These are phyloP conservation scores for Polia nebulosa DNA, from an alignment of 2,888 invertebrate genomes.

Conservation along the genomic window DNA sequence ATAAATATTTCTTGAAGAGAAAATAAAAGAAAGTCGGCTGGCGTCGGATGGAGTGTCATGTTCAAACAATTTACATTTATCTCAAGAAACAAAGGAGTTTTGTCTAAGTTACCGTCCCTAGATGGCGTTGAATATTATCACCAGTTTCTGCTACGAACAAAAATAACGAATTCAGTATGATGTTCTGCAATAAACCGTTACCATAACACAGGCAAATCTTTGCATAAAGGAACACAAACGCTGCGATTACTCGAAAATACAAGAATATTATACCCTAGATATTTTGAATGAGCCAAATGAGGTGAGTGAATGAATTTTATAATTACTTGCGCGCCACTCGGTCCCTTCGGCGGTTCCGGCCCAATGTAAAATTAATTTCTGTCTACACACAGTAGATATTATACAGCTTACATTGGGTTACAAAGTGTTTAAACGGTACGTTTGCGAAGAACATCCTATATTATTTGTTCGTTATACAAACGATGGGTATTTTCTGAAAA, in stretches of 20 bases:
- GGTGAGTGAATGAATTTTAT: constrained; percentile 75
- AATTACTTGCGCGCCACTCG: constrained; percentile 73
- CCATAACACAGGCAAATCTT: constrained; percentile 53
- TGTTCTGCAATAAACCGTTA: constrained; percentile 46
- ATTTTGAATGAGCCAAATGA: constrained; percentile 67
- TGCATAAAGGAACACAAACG: constrained; percentile 45
- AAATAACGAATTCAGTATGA: constrained; percentile 53
- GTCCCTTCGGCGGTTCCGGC: constrained; percentile 68
- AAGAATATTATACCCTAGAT: constrained; percentile 63
- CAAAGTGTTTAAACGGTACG: constrained; percentile 47
- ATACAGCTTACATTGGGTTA: constrained; percentile 55
- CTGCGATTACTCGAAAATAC: constrained; percentile 55
- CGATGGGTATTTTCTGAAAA: constrained; percentile 27
- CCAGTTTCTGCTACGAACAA: constrained; percentile 22
- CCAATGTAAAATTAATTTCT: constrained; percentile 80
- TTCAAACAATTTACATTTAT: constrained; percentile 45
- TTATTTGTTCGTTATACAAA: constrained; percentile 49
- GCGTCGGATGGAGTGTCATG: constrained; percentile 21
- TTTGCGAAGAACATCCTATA: constrained; percentile 41
- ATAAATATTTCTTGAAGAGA: constrained; percentile 25
- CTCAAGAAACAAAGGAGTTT: constrained; percentile 36
- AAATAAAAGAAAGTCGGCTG: constrained; percentile 39
- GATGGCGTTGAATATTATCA: constrained; percentile 49
- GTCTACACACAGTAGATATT: constrained; percentile 63
- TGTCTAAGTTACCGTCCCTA: constrained; percentile 42